A percentile compares a stretch with the other conserved stretches of the same genome.
Conservation (phyloP, 2,797 vertebrate genomes). For the Meriones psammophilus region DNA sequence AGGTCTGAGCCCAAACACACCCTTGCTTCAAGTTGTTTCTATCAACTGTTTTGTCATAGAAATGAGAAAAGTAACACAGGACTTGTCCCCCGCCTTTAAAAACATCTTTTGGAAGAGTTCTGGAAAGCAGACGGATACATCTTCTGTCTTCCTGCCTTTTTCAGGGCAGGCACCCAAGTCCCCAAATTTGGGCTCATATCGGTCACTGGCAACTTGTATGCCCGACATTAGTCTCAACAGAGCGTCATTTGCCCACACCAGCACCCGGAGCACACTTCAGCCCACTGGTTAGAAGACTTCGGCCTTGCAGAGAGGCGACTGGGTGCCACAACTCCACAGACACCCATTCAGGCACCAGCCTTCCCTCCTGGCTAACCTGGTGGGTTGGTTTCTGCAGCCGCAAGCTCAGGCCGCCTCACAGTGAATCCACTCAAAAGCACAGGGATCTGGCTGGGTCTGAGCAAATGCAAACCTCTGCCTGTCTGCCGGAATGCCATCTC, state of each 20-base stretch:
- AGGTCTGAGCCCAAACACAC: neutral
- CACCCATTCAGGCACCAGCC: neutral
- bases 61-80: neutral
- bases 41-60: neutral
- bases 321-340: neutral
- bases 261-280: neutral
- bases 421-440: constrained; percentile 8
- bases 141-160: neutral
- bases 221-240: neutral
- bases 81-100: neutral
- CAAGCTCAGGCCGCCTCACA: neutral
- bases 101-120: neutral
- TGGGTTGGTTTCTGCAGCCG: constrained; percentile 44
- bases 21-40: neutral
- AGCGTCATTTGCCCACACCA: neutral
- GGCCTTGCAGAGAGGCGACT: neutral
- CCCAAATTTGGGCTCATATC: neutral
- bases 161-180: neutral
- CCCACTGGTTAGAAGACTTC: neutral
- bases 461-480: neutral
- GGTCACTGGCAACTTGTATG: neutral
- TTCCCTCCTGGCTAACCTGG: neutral
- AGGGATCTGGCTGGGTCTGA: constrained; percentile 5
- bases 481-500: constrained; percentile 12
- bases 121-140: neutral